Evolutionary conservation across 2,797 vertebrate genomes (phyloP), one percentile per base, ranked within the genome.

Genomic region (Triplophysa yarkandensis): DNA sequence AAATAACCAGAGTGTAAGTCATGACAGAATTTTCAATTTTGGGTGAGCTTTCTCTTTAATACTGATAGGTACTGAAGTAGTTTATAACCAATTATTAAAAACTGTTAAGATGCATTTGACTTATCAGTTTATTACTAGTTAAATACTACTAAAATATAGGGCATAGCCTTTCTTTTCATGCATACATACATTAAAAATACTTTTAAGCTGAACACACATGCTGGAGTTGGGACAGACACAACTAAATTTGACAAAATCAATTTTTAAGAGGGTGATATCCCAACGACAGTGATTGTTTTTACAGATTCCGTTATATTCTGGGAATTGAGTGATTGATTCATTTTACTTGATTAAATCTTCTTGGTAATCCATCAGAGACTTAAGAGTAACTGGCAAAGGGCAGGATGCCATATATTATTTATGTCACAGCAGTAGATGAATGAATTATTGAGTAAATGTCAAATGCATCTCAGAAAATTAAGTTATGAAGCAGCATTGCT

Each of bases 371-470:
- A 43, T 9, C 39, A 44, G 39, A n/a, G n/a, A 41, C 34, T 8
- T 57, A 27, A 17, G 46, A 61, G 57, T 48, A 30, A 23, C 68
- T 48, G 57, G 66, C 46, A 55, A 44, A 36, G 11, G 23, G n/a
- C 43, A 19, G 60, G 6, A 46, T 48, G 16, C 39, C 7, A 13
- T 60, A 61, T 41, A 32, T 66, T 60, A 78, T 73, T 63, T 68
- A 68, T 46, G 44, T 63, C 54, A 63, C 68, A 52, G 30, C 39
- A 43, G 23, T 50, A 32, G 69, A 72, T 73, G 16, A 77, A 69
- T 69, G 17, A 64, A 64, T 54, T 77, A 54, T 74, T 65, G 65
- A 73, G 62, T 61, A 50, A 68, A 27, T 67, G 54, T 30, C 77
- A 28, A 69, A 63, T 60, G 19, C 23, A 39, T 28, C 68, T 23